Conservation (phyloP, 2,888 invertebrate genomes). For the Leucophenga maculata region DNA sequence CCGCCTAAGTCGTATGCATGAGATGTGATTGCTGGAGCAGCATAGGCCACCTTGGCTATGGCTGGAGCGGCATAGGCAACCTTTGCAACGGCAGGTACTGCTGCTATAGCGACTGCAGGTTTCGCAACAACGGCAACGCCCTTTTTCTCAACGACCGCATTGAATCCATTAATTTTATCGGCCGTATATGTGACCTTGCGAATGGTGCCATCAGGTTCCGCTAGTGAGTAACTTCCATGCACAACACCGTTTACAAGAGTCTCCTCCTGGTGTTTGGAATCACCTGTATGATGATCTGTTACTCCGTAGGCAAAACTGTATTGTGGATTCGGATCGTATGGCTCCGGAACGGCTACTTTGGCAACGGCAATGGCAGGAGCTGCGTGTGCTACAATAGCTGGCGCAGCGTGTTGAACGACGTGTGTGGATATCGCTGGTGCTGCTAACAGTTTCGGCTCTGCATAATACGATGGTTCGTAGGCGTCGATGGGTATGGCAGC, state of each 20-base stretch:
- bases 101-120: constrained; percentile 50
- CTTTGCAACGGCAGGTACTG: constrained; percentile 45
- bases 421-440: constrained; percentile 55
- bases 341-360: constrained; percentile 62
- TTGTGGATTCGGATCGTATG: constrained; percentile 73
- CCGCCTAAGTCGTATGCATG: not conserved
- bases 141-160: constrained; percentile 78
- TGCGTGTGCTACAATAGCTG: constrained; percentile 43
- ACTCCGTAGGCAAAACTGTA: constrained; percentile 81
- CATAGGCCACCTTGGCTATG: constrained; percentile 60
- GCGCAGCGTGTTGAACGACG: constrained; percentile 49
- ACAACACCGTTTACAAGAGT: constrained; percentile 77
- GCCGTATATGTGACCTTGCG: constrained; percentile 79
- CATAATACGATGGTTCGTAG: constrained; percentile 51
- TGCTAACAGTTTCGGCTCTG: constrained; percentile 47
- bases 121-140: constrained; percentile 51
- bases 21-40: constrained; percentile 45
- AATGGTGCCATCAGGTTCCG: constrained; percentile 78
- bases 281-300: constrained; percentile 78
- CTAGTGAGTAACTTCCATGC: constrained; percentile 77
- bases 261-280: constrained; percentile 74
- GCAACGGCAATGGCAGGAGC: constrained; percentile 63
- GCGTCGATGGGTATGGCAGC: constrained; percentile 59
- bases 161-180: constrained; percentile 79
- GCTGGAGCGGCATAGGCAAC: constrained; percentile 38